Percentiles rank a stretch among this genome's conserved stretches.
phyloP scores from a whole-genome alignment of 37 sponge, comb jelly and placozoan genomes.

The Amphimedon queenslandica region DNA sequence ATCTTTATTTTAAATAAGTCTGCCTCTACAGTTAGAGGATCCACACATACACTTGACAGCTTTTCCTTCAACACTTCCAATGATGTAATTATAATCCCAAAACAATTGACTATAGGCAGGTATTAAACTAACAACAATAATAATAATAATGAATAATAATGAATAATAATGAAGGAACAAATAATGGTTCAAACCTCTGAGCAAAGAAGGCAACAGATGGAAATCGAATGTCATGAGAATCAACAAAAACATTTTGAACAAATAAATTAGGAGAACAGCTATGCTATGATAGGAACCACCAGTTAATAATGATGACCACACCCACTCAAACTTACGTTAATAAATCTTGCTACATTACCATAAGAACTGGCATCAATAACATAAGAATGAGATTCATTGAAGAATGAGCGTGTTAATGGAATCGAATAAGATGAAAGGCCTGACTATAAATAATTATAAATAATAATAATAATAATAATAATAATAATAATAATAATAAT shows the following conservation, averaged over 20 bases:
- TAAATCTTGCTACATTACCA: constrained; percentile 85
- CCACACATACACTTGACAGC: constrained; percentile 73
- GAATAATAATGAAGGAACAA: too few relatives aligned
- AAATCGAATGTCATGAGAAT: constrained; percentile 88
- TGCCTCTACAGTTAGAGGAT: constrained; percentile 66
- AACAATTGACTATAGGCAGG: constrained; percentile 80
- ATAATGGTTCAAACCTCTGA: constrained; percentile 28
- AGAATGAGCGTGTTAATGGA: constrained; percentile 10
- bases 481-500: not conserved
- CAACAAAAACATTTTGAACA: constrained; percentile 93
- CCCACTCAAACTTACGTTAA: constrained; percentile 61
- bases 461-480: too few relatives aligned
- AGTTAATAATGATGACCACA: not conserved
- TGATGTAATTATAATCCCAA: constrained; percentile 90
- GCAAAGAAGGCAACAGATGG: constrained; percentile 92
- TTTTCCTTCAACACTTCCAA: constrained; percentile 81
- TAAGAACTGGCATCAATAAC: constrained; percentile 74
- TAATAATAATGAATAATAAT: too few relatives aligned
- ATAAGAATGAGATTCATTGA: constrained; percentile 45
- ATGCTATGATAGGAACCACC: constrained; percentile 49
- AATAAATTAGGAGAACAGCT: constrained; percentile 89
- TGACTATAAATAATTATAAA: too few relatives aligned
- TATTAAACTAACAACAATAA: constrained; percentile 41
- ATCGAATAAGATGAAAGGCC: constrained; percentile 7
- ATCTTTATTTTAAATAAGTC: constrained; percentile 54